Evolutionary conservation across 2,888 invertebrate genomes (phyloP).

Genomic region (Apantesis nais): DNA sequence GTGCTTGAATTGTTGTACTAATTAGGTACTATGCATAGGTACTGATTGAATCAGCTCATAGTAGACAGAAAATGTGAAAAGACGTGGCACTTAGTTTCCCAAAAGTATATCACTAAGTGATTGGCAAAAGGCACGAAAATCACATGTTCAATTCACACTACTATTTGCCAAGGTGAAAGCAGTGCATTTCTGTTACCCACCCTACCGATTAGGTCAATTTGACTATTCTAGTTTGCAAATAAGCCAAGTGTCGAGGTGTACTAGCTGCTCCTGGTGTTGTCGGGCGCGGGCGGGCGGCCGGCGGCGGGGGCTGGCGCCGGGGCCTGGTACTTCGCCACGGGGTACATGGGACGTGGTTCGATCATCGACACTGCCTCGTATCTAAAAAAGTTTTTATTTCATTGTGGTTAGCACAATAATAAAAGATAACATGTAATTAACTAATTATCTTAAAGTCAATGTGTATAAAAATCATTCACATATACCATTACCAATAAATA

Average conservation of each 20-base stretch:
- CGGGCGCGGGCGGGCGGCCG: constrained; percentile 38
- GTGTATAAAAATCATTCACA: too few species aligned
- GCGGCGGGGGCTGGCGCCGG: constrained; percentile 51
- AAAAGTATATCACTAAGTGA: not conserved
- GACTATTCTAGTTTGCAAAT: constrained; percentile 31
- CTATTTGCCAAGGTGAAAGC: constrained; percentile 1
- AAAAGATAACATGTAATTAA: too few species aligned
- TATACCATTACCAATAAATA: too few species aligned
- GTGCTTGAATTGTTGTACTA: not conserved
- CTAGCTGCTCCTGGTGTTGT: constrained; percentile 48
- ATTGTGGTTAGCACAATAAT: not conserved
- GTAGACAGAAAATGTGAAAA: not conserved
- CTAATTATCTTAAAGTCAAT: too few species aligned
- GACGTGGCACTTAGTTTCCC: not conserved
- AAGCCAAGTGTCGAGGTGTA: constrained; percentile 12
- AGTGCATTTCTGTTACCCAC: constrained; percentile 30
- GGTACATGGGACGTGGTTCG: constrained; percentile 73
- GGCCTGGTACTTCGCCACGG: constrained; percentile 66
- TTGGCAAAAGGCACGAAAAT: not conserved
- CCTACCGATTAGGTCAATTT: constrained; percentile 30
- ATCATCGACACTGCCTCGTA: constrained; percentile 74
- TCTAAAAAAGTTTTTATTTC: constrained; percentile 49
- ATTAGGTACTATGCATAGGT: not conserved
- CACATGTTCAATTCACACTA: not conserved
- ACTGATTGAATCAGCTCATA: not conserved